Evolutionary conservation across 2,888 invertebrate species (phyloP).

Genomic region (Harpalus rubripes): DNA sequence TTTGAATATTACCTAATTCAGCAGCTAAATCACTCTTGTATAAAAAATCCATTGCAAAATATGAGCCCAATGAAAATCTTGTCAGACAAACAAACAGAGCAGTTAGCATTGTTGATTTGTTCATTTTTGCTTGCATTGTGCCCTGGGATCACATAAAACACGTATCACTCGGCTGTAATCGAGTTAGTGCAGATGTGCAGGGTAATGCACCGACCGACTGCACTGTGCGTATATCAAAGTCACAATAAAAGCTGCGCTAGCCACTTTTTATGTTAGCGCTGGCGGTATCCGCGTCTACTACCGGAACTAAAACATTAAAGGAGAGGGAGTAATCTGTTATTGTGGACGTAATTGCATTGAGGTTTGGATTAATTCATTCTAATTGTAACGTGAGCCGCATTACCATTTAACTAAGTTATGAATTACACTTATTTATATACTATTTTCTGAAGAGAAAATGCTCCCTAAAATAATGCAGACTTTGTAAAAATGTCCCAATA

Average conservation of each 20-base stretch:
- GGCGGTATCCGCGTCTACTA: background rate
- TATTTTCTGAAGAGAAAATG: background rate
- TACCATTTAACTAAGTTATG: background rate
- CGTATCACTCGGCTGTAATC: slow-evolving; percentile 18
- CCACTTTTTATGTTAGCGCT: slow-evolving; percentile 34
- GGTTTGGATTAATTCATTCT: background rate
- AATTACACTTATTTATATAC: background rate
- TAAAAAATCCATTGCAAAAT: too few relatives aligned
- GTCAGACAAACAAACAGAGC: background rate
- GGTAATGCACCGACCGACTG: slow-evolving; percentile 49
- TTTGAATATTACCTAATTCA: too few relatives aligned
- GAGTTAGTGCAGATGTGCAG: slow-evolving; percentile 54
- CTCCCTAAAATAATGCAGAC: too few relatives aligned
- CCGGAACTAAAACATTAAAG: slow-evolving; percentile 1
- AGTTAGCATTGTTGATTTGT: background rate
- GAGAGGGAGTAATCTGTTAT: background rate
- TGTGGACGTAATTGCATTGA: slow-evolving; percentile 2
- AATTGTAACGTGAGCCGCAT: background rate
- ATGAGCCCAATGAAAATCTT: background rate
- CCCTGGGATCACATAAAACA: background rate
- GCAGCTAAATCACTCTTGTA: too few relatives aligned
- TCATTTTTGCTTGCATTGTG: background rate
- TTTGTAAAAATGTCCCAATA: too few relatives aligned
- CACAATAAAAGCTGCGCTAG: slow-evolving; percentile 31
- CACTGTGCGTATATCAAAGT: slow-evolving; percentile 50